Conservation (phyloP, 2,888 invertebrate genomes). For the Smittia aterrima region DNA sequence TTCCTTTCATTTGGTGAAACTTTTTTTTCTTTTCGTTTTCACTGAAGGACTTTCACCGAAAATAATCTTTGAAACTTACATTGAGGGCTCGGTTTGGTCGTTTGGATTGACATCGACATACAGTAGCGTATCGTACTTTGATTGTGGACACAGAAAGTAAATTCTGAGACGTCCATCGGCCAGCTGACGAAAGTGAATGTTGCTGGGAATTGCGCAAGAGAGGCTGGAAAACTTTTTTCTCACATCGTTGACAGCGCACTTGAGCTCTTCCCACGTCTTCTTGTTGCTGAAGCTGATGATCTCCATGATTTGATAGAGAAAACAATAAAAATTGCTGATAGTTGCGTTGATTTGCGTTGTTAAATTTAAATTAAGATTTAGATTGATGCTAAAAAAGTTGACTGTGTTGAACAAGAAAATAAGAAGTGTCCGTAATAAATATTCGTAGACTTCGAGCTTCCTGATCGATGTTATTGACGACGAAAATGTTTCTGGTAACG, state of each 20-base stretch:
- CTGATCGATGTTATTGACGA: neutral
- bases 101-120: slow-evolving; percentile 77
- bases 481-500: neutral
- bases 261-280: slow-evolving; percentile 75
- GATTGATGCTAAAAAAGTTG: neutral
- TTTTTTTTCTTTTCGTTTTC: neutral
- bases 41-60: slow-evolving; percentile 21
- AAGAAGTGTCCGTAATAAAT: slow-evolving; percentile 16
- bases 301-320: slow-evolving; percentile 35
- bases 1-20: neutral
- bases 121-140: slow-evolving; percentile 83
- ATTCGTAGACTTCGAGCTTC: slow-evolving; percentile 30
- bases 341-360: slow-evolving; percentile 37
- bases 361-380: slow-evolving; percentile 24
- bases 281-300: slow-evolving; percentile 46
- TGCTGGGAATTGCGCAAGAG: slow-evolving; percentile 78
- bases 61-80: slow-evolving; percentile 40
- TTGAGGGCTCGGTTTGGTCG: slow-evolving; percentile 50
- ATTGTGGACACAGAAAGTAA: slow-evolving; percentile 86
- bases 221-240: slow-evolving; percentile 74
- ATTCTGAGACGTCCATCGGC: slow-evolving; percentile 78
- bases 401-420: slow-evolving; percentile 22
- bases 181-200: slow-evolving; percentile 75
- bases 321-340: slow-evolving; percentile 30
- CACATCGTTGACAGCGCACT: slow-evolving; percentile 76